These are phyloP conservation scores for Sinodicranocentrus sp. DNA, from an alignment of 2,888 invertebrate species.

Conservation along the genomic window DNA sequence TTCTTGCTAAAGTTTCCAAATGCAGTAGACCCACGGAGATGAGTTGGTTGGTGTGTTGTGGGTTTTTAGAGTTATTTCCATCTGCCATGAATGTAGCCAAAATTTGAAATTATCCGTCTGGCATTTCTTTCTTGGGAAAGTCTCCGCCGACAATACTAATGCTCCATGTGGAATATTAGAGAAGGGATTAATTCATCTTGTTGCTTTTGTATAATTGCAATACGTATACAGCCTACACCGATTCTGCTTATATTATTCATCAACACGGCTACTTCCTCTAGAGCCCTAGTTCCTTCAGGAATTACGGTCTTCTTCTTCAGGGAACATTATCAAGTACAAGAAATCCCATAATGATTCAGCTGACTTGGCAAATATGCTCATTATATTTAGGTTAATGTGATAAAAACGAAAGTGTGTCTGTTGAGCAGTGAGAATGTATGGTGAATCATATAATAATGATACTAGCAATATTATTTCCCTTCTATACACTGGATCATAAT, in stretches of 20 bases:
- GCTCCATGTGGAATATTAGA: neutral
- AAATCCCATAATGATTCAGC: slow-evolving; percentile 26
- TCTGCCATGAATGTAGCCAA: slow-evolving; percentile 18
- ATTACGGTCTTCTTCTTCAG: neutral
- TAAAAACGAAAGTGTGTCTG: too few species aligned
- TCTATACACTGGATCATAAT: too few species aligned
- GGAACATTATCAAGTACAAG: slow-evolving; percentile 6
- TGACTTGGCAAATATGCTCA: slow-evolving; percentile 40
- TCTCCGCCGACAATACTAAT: neutral
- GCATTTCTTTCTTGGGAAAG: neutral
- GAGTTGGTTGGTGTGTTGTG: neutral
- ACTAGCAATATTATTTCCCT: too few species aligned
- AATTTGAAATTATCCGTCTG: slow-evolving; percentile 29
- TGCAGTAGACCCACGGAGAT: neutral
- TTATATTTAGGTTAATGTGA: slow-evolving; percentile 43
- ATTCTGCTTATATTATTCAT: neutral
- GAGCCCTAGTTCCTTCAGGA: neutral
- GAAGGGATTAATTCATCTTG: slow-evolving; percentile 37
- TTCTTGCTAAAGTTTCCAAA: slow-evolving; percentile 47
- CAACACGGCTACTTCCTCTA: neutral
- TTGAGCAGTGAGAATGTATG: too few species aligned
- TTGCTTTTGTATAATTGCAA: slow-evolving; percentile 7
- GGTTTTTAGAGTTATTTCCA: slow-evolving; percentile 27
- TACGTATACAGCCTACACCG: neutral
- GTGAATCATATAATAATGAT: too few species aligned